Conservation (phyloP, 2,113 vertebrate genomes). For the Mobula hypostoma region DNA sequence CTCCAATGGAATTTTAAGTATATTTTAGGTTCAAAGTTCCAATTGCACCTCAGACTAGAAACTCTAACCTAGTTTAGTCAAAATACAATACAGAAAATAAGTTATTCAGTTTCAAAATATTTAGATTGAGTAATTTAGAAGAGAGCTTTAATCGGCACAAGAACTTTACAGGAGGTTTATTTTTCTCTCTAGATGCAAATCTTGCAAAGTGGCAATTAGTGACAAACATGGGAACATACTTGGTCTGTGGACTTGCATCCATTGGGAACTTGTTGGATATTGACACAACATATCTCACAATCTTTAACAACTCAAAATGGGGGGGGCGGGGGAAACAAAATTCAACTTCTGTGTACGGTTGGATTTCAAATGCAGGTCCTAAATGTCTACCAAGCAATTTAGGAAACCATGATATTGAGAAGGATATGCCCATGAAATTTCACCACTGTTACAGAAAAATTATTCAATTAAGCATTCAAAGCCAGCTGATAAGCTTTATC, state of each 20-base stretch:
- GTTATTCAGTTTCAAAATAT: not conserved
- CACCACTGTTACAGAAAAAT: not conserved
- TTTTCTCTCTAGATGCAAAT: slow-evolving; percentile 1
- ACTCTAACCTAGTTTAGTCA: not conserved
- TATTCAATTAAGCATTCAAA: not conserved
- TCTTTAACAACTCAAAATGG: not conserved
- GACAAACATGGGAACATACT: slow-evolving; percentile 5
- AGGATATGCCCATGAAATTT: not conserved
- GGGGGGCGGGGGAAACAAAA: not conserved
- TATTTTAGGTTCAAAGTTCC: not conserved
- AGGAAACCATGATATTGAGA: not conserved
- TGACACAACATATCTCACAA: not conserved
- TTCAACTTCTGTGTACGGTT: not conserved
- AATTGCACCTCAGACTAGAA: not conserved
- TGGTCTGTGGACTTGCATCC: not conserved
- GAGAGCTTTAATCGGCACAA: not conserved
- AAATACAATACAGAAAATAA: not conserved
- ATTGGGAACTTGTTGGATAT: slow-evolving; percentile 12
- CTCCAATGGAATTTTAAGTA: not conserved
- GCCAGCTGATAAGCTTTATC: not conserved
- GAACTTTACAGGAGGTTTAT: slow-evolving; percentile 17
- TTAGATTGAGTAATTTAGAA: not conserved
- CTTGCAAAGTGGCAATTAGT: not conserved
- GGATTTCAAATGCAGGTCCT: not conserved
- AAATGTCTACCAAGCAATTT: not conserved